Evolutionary conservation across 1,140 invertebrate species (phyloP).

Genomic region (Mya arenaria): DNA sequence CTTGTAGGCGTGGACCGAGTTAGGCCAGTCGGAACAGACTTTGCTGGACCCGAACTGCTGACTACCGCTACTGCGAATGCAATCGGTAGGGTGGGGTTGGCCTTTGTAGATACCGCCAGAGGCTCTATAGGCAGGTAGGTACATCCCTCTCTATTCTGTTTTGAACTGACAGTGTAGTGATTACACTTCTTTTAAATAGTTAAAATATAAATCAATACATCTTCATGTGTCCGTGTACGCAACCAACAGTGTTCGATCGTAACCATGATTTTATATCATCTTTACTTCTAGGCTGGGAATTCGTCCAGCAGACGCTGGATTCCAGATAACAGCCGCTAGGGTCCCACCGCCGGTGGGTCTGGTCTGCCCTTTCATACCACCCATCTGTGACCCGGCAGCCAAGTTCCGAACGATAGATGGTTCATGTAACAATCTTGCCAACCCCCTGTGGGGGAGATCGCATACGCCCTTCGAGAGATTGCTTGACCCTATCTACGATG

Average conservation of each 20-base stretch:
- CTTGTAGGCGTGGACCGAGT: slow-evolving; percentile 13
- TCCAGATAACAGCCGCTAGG: not conserved
- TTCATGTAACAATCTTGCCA: slow-evolving; percentile 93
- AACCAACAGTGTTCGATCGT: too few species aligned
- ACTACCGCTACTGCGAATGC: slow-evolving; percentile 9
- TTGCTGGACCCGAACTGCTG: slow-evolving; percentile 26
- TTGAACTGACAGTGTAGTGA: not conserved
- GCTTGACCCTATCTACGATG: too few species aligned
- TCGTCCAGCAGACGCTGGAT: not conserved
- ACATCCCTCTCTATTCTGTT: not conserved
- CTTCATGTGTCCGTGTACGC: too few species aligned
- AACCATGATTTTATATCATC: not conserved
- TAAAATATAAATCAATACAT: not conserved
- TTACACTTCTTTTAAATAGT: not conserved
- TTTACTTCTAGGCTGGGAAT: not conserved
- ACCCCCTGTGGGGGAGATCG: slow-evolving; percentile 88
- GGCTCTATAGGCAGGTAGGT: too few species aligned
- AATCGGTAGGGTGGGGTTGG: slow-evolving; percentile 19
- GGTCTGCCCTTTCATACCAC: not conserved
- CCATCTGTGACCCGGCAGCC: not conserved
- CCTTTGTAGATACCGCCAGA: slow-evolving; percentile 12
- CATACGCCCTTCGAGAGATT: slow-evolving; percentile 90
- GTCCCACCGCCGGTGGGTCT: not conserved
- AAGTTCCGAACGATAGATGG: slow-evolving; percentile 86
- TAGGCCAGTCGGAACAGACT: not conserved